Conservation (phyloP, 2,888 invertebrate genomes). For the Drosophila nigricruria region DNA sequence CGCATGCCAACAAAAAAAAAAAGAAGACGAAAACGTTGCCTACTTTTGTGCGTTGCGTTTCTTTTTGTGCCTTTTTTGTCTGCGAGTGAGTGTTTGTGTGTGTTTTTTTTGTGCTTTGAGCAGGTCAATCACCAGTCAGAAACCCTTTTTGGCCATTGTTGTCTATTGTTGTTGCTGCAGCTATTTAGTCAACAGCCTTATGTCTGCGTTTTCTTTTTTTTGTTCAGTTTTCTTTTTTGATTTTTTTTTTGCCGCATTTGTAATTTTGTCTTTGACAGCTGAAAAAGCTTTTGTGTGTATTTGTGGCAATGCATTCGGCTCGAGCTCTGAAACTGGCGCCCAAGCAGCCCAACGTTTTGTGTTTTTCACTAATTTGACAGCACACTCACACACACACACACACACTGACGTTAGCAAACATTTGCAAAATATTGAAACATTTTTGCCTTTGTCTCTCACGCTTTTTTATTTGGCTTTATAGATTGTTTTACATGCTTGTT, state of each 20-base stretch:
- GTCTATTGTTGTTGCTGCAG: conserved; percentile 29
- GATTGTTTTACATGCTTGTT: conserved; percentile 67
- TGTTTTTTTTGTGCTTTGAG: conserved; percentile 7
- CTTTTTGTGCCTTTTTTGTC: conserved; percentile 6
- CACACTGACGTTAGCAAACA: conserved; percentile 32
- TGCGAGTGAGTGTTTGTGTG: background rate
- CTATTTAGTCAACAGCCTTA: conserved; percentile 48
- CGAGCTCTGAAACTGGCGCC: conserved; percentile 4
- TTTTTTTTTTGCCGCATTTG: conserved; percentile 39
- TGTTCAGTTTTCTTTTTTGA: conserved; percentile 24
- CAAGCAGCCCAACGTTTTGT: conserved; percentile 40
- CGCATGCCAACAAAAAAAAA: conserved; percentile 14
- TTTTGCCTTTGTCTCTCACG: conserved; percentile 46
- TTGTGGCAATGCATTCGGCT: conserved; percentile 61
- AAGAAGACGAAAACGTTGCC: conserved; percentile 47
- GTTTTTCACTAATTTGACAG: conserved; percentile 54
- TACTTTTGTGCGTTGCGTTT: conserved; percentile 51
- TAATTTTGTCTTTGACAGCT: conserved; percentile 71
- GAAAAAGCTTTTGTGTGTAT: conserved; percentile 54
- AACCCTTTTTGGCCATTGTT: conserved; percentile 47
- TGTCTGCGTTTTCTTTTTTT: conserved; percentile 42
- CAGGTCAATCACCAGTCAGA: conserved; percentile 69
- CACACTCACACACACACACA: conserved; percentile 15
- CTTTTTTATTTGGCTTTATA: conserved; percentile 60
- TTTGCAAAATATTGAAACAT: conserved; percentile 61